phyloP scores from a whole-genome alignment of 2,113 vertebrate species.

The Sakesphorus luctuosus region DNA sequence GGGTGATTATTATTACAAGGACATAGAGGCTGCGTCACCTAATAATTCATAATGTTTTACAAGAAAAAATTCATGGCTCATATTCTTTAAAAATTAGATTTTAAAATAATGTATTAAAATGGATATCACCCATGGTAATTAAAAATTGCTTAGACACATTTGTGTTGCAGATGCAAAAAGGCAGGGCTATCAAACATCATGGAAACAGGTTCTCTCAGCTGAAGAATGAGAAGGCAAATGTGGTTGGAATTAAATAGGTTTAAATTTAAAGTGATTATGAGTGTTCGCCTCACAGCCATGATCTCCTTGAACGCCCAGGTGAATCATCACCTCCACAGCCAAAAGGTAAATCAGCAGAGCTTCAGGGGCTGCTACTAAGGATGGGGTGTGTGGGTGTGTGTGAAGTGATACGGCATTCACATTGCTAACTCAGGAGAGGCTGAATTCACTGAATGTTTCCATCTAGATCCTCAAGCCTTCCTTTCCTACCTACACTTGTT shows the following conservation, averaged over 20 bases:
- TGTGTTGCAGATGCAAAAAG: neutral
- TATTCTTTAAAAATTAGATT: neutral
- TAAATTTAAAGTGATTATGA: neutral
- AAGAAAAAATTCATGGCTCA: neutral
- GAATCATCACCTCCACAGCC: neutral
- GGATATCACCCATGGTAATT: neutral
- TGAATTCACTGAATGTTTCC: neutral
- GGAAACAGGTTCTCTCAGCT: neutral
- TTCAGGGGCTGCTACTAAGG: neutral
- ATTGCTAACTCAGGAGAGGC: neutral
- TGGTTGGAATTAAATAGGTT: neutral
- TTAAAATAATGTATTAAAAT: neutral
- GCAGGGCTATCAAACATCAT: fast-evolving
- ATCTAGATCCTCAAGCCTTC: neutral
- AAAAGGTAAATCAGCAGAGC: neutral
- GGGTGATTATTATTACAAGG: neutral
- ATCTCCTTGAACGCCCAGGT: neutral
- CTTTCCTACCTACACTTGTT: neutral
- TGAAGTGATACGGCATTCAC: neutral
- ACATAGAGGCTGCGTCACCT: neutral
- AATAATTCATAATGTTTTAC: neutral
- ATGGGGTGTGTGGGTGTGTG: neutral
- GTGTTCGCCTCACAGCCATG: neutral
- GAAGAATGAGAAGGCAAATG: neutral
- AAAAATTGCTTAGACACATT: neutral